Base-by-base conservation (phyloP, 2,797 vertebrate species). In the Periparus ater region DNA sequence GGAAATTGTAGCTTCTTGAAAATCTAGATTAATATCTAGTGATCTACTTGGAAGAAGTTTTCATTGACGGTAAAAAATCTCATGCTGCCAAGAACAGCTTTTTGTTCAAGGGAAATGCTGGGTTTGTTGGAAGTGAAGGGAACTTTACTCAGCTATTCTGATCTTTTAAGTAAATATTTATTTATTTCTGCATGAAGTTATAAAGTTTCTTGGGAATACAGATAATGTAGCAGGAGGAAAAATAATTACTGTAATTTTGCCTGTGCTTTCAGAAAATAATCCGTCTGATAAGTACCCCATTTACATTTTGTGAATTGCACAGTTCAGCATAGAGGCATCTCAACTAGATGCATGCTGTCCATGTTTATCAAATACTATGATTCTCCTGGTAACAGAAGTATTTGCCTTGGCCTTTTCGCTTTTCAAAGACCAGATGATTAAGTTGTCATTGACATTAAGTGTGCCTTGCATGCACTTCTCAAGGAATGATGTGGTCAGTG, bases 181-280 rank as follows among this genome's bases (percentile, higher is more conserved):
- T 96, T 96, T 96, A 89, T 95, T 94, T 91, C 78, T 87, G 34
- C 19, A 67, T 53, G 77, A 96, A 94, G 77, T 91, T 95, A 85
- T 51, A 85, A 91, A 89, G 61, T 96, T 96, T 93, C 93, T 92
- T 88, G 96, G 93, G 94, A 93, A 95, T 95, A 91, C 38, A 96
- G 91, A 97, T 94, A 96, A 91, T 89, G 86, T 85, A 87, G 81
- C 92, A 71, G 84, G 81, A 95, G 84, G 61, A 89, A 91, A 96
- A 94, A 75, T 94, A 96, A 97, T 97, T 95, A 91, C 94, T 85
- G 86, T 85, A 95, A 95, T 95, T 96, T 92, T 95, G 57, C 45
- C 45, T 47, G 42, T 80, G 78, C 92, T 94, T 95, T 87, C 93
- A 86, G 95, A 96, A 97, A 96, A 92, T 83, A 96, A 97, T 89